These are phyloP conservation scores for Gymnorhina tibicen DNA, from an alignment of 2,113 vertebrate species.

Conservation along the genomic window DNA sequence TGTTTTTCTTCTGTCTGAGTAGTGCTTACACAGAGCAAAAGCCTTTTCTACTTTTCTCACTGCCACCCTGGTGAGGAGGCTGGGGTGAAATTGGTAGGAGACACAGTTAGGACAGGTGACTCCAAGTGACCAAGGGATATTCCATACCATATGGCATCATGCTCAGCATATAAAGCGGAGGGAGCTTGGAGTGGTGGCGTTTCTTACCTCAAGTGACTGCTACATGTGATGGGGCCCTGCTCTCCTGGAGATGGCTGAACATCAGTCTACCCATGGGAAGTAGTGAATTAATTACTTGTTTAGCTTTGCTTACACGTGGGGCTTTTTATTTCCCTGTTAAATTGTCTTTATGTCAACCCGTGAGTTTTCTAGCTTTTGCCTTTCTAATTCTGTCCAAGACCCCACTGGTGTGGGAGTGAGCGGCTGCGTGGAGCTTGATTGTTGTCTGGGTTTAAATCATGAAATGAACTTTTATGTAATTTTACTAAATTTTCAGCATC, in stretches of 20 bases:
- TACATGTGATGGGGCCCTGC: neutral
- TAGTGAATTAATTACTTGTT: neutral
- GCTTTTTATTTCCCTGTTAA: neutral
- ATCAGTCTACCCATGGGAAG: neutral
- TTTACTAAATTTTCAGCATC: neutral
- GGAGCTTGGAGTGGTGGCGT: neutral
- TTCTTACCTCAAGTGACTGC: neutral
- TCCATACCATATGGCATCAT: neutral
- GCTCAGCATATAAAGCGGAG: neutral
- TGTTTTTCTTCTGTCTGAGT: neutral
- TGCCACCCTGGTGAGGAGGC: neutral
- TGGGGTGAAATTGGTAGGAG: neutral
- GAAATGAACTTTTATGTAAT: neutral
- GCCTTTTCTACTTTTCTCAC: neutral
- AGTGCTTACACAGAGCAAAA: neutral
- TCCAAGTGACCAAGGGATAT: neutral
- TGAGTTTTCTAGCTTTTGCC: neutral
- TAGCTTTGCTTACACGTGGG: neutral
- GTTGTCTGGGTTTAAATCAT: neutral
- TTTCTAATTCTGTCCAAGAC: neutral
- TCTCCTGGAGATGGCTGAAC: neutral
- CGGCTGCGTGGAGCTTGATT: neutral
- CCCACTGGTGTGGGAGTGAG: accelerated
- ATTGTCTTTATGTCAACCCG: neutral
- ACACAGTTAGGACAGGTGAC: neutral